Percentiles rank a stretch among this genome's conserved stretches.
phyloP scores from a whole-genome alignment of 2,113 vertebrate genomes.

The Lycocorax pyrrhopterus region DNA sequence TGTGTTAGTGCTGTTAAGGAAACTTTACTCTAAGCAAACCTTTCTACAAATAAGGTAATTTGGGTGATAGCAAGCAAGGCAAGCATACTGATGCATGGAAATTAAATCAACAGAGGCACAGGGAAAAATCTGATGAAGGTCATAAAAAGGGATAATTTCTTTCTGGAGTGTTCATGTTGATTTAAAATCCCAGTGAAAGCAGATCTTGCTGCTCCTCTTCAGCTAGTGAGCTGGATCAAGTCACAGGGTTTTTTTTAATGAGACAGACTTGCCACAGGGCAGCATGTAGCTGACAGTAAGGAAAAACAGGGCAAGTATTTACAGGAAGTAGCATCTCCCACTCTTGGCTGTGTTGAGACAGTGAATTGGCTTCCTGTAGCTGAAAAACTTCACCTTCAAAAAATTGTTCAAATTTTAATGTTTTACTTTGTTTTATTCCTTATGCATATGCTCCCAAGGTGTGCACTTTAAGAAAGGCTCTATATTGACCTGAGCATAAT shows the following conservation, averaged over 20 bases:
- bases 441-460: not conserved
- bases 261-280: not conserved
- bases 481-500: not conserved
- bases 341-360: fast-evolving
- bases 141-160: not conserved
- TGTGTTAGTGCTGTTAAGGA: not conserved
- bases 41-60: not conserved
- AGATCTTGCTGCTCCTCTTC: not conserved
- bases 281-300: not conserved
- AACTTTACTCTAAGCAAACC: not conserved
- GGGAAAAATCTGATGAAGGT: not conserved
- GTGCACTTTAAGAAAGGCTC: not conserved
- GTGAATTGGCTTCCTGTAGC: not conserved
- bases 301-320: not conserved
- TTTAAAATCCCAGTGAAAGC: not conserved
- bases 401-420: not conserved
- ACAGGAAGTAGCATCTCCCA: not conserved
- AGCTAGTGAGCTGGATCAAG: not conserved
- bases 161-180: not conserved
- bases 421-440: not conserved
- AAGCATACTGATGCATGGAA: not conserved
- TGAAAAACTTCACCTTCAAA: not conserved
- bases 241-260: not conserved
- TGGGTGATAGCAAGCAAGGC: not conserved
- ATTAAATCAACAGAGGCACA: not conserved